Evolutionary conservation across 2,113 vertebrate species (phyloP), one percentile per base, ranked within the genome.

Genomic region (Mesocricetus auratus): DNA sequence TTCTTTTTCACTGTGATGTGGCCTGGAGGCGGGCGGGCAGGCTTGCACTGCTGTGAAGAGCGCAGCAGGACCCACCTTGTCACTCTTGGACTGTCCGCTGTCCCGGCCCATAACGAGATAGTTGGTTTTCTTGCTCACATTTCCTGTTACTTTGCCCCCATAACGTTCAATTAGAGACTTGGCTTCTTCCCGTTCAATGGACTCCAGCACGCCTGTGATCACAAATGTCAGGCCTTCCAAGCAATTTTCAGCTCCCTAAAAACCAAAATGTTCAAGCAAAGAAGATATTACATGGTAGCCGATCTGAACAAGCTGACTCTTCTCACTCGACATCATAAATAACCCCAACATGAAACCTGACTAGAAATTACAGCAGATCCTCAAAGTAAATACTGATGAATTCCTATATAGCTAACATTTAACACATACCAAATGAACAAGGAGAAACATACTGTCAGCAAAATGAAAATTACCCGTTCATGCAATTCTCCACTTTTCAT

Each of bases 171-270:
- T 99, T 66, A 99, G 98, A 95, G 99, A 98, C 97, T 99, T 99
- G 91, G 99, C 99, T 7, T 99, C 99, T 1, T 99, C 99, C 60
- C 99, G 98, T 94, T 99, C 99, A 97, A 99, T 99, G 3, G 99
- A 99, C 98, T 99, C 99, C 97, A 99, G 96, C 86, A 99, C 99
- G 0, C 99, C 99, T 0, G 99, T 99, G 98, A 99, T 98, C 42
- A 99, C 99, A 95, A 99, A 99, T 0, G 98, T 99, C 95, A 99
- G 98, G 21, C 99, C 99, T 98, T 99, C 99, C 98, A 99, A 97
- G 97, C 99, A 99, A 98, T 99, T 99, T 89, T 99, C 99, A 92
- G 98, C 99, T 96, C 99, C 99, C 99, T 99, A 97, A 94, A 98
- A n/a, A 94, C 0, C 64, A 98, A 89, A 98, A 96, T 68, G 87